Evolutionary conservation across 64 coral and sea anemone genomes (phyloP), one percentile per base, ranked within the genome.

Genomic region (Platygyra sinensis): DNA sequence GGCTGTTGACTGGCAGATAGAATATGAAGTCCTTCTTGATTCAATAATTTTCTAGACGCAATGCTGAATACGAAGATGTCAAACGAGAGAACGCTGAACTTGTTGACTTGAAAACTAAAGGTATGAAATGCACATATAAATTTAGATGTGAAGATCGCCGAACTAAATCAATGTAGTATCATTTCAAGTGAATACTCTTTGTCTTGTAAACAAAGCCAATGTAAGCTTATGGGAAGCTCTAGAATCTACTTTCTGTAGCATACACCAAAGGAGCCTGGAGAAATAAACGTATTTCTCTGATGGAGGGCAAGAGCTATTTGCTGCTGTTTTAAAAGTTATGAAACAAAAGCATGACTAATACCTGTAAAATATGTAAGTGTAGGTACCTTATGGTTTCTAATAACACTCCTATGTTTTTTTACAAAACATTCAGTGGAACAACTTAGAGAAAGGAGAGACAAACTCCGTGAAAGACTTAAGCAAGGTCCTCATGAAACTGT

Each of bases 401-500:
- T 8, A 65, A 65, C 24, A 8, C 2, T 50, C 18, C 19, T 31
- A 22, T 67, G 29, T 67, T 16, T 81, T 19, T 67, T n/a, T 22
- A 46, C 2, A 2, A 67, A 33, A 4, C n/a, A 18, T 69, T 42
- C 27, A 83, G 80, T 83, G 30, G 30, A 83, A 8, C 32, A 83
- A n/a, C 61, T 83, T 12, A 83, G 32, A 65, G 61, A 63, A 63
- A 83, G 80, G 62, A 83, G 80, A 65, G 31, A 83, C 12, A 46
- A 83, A 65, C 80, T 83, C 29, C 20, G 80, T 42, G 61, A 83
- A 18, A 83, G 60, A 33, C 31, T 83, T 18, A 65, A 83, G 32
- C 36, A 83, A 67, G 80, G 80, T 25, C 80, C 80, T 46, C 60
- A 83, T 42, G 59, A 83, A 83, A 65, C 27, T 65, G 1, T 83